Evolutionary conservation across 2,888 invertebrate genomes (phyloP).

Genomic region (Cryptocephalus primarius): DNA sequence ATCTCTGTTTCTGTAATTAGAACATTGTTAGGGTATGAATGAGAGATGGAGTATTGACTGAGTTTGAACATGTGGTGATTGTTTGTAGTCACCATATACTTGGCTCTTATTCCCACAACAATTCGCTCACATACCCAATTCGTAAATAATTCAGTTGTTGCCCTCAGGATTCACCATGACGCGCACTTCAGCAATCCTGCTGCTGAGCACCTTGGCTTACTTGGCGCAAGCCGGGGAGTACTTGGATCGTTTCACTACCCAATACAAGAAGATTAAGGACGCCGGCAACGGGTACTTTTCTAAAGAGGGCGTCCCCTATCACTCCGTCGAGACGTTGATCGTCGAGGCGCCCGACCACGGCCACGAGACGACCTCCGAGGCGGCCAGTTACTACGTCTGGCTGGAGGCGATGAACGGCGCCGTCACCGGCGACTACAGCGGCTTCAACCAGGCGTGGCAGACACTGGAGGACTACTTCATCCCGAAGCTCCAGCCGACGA

Average conservation of each 20-base stretch:
- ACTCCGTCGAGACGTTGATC: constrained; percentile 18
- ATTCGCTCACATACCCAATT: too few relatives aligned
- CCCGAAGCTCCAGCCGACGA: constrained; percentile 10
- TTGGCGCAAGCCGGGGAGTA: constrained; percentile 1
- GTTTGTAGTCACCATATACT: too few relatives aligned
- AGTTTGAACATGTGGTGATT: too few relatives aligned
- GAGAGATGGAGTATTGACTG: too few relatives aligned
- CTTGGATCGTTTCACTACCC: background rate
- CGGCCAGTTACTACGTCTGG: constrained; percentile 16
- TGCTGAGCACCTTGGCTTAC: background rate
- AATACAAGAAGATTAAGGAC: constrained; percentile 2
- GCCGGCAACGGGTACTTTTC: background rate
- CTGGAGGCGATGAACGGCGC: constrained; percentile 19
- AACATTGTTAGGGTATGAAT: too few relatives aligned
- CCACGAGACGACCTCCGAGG: constrained; percentile 20
- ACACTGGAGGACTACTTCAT: constrained; percentile 15
- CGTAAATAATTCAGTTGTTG: too few relatives aligned
- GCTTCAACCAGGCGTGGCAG: constrained; percentile 17
- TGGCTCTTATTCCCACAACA: too few relatives aligned
- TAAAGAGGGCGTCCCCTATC: constrained; percentile 14
- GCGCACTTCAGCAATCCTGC: background rate
- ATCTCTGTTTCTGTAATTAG: too few relatives aligned
- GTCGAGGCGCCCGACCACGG: constrained; percentile 19
- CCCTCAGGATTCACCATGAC: background rate
- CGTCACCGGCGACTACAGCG: constrained; percentile 13